Base-by-base conservation (phyloP, 2,888 invertebrate species). In the Protodeltote pygarga region DNA sequence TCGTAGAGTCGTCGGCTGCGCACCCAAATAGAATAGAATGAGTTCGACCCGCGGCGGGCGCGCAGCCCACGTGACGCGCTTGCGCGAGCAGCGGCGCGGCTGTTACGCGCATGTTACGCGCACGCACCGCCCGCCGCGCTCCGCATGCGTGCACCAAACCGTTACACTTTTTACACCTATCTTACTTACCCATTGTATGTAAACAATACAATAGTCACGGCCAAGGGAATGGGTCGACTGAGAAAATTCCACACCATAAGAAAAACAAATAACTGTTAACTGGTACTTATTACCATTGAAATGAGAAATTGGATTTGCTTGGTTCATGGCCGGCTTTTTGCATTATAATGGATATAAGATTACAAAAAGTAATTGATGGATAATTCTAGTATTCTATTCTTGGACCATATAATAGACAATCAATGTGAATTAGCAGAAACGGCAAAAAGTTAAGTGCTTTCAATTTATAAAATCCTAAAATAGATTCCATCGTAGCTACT, bases 11-110 rank as follows among this genome's bases (percentile, higher is more conserved):
- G n/a, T n/a, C n/a, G n/a, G 32, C 50, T 20, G 40, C 21, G 37
- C 32, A 41, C 60, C 65, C 51, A 65, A 58, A 58, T 58, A 58
- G 55, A 55, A 55, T 31, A 55, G 50, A 58, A 41, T 49, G 57
- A 59, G 60, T 31, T 17, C 65, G 58, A 6, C 11, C 25, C 11
- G 11, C 1, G 3, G 13, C 25, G 6, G 5, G 11, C 13, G 10
- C 5, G 3, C 5, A 25, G 6, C 6, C 25, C 2, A 5, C 10
- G 4, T 6, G 11, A 4, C 9, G 17, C 20, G 34, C 10, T 9
- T 20, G 24, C 11, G 11, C 19, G 3, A 5, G 25, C 29, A 13
- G 32, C n/a, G 20, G 5, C 35, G 28, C 38, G 10, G n/a, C n/a
- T n/a, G n/a, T n/a, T n/a, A n/a, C n/a, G n/a, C n/a, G n/a, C n/a